A percentile compares a stretch with the other conserved stretches of the same genome.
phyloP scores from a whole-genome alignment of 64 coral and sea anemone genomes.

The Exaiptasia diaphana region DNA sequence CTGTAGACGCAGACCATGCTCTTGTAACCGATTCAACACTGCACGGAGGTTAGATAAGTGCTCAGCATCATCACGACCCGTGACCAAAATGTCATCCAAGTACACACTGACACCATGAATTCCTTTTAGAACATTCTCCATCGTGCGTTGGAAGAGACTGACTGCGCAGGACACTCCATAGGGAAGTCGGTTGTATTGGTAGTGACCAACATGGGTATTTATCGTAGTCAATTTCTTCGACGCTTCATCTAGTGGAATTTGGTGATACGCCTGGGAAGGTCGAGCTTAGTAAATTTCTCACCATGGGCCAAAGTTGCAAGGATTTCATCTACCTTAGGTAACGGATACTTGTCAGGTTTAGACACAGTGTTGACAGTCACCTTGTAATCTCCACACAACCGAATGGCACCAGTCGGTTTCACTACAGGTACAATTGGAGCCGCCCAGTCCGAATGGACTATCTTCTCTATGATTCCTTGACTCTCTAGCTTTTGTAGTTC shows the following conservation, averaged over 20 bases:
- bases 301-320: conserved; percentile 1
- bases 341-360: conserved; percentile 5
- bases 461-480: conserved; percentile 4
- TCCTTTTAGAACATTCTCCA: conserved; percentile 40
- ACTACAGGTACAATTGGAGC: neutral
- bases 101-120: conserved; percentile 23
- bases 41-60: conserved; percentile 20
- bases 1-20: too few species aligned
- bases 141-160: conserved; percentile 27
- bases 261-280: conserved; percentile 42
- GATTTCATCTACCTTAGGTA: conserved; percentile 7
- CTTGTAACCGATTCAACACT: conserved; percentile 13
- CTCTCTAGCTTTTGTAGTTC: neutral
- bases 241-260: conserved; percentile 10
- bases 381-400: conserved; percentile 14
- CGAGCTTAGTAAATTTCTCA: conserved; percentile 37
- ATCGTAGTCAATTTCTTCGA: conserved; percentile 27
- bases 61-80: conserved; percentile 22
- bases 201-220: conserved; percentile 25
- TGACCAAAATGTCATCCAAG: conserved; percentile 18
- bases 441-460: neutral
- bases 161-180: conserved; percentile 36
- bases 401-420: neutral
- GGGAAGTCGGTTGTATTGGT: conserved; percentile 11
- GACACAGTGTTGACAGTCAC: neutral